phyloP scores from a whole-genome alignment of 2,888 invertebrate species.

The Empis stercorea region DNA sequence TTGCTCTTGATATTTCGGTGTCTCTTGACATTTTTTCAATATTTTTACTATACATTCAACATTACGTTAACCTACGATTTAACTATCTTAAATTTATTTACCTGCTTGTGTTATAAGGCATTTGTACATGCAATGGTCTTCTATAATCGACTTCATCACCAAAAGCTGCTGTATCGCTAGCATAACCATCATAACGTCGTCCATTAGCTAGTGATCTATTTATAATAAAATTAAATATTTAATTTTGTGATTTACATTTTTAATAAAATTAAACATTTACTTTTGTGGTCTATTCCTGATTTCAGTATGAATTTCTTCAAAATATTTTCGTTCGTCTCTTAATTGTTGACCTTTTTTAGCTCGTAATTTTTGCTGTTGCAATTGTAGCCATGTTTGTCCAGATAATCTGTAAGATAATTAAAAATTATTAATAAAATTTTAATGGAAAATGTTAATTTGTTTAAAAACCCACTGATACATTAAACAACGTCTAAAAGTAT shows the following conservation, averaged over 20 bases:
- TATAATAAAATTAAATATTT: constrained; percentile 2
- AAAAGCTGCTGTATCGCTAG: constrained; percentile 21
- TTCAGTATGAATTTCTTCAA: constrained; percentile 44
- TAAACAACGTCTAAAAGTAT: too few relatives aligned
- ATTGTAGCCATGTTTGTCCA: constrained; percentile 66
- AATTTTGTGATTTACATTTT: constrained; percentile 2
- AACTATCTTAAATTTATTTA: too few relatives aligned
- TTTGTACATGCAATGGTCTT: constrained; percentile 19
- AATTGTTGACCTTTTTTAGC: constrained; percentile 62
- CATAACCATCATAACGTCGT: constrained; percentile 20
- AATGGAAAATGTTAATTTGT: not conserved
- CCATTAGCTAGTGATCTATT: constrained; percentile 15
- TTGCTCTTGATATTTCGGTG: too few relatives aligned
- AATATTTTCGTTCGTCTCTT: constrained; percentile 53
- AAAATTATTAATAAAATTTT: not conserved
- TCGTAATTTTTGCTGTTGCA: constrained; percentile 68
- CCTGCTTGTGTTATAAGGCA: constrained; percentile 15
- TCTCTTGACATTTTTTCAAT: too few relatives aligned
- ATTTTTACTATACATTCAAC: too few relatives aligned
- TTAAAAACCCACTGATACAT: too few relatives aligned
- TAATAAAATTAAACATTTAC: constrained; percentile 16
- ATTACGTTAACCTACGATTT: too few relatives aligned
- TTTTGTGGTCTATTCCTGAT: constrained; percentile 40
- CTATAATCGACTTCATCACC: constrained; percentile 19
- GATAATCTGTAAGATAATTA: constrained; percentile 29